Conservation (phyloP, 23 tunicate species). For the Trididemnum nubilum region DNA sequence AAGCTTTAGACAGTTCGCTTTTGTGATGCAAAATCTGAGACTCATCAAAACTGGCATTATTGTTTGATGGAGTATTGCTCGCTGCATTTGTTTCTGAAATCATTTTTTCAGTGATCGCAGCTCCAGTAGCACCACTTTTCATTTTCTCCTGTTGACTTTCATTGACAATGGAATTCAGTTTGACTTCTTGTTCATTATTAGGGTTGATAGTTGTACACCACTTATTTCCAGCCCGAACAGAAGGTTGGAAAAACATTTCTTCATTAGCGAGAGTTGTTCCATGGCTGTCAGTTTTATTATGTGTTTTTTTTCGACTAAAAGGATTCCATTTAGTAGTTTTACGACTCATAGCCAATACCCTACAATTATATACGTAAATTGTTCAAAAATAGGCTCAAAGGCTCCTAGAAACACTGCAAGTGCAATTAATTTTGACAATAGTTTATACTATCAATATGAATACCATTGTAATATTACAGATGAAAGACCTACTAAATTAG, state of each 20-base stretch:
- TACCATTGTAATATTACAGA: no score
- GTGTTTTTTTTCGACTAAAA: constrained; percentile 46
- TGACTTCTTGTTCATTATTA: neutral
- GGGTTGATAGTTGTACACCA: neutral
- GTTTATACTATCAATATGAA: no score
- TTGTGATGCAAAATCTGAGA: neutral
- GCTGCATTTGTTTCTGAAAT: neutral
- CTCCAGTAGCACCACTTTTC: neutral
- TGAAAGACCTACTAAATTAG: no score
- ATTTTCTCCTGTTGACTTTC: neutral
- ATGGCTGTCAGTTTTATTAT: constrained; percentile 72
- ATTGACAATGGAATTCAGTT: neutral
- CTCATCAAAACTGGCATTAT: no score
- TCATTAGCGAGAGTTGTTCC: constrained; percentile 86
- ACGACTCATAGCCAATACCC: neutral
- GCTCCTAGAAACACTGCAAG: no score
- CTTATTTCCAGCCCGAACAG: constrained; percentile 8
- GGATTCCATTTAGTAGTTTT: constrained; percentile 80
- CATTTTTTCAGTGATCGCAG: neutral
- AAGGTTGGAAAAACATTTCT: constrained; percentile 74
- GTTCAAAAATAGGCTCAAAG: no score
- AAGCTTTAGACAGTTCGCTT: neutral
- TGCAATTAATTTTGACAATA: no score
- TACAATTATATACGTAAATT: no score
- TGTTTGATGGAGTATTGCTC: neutral